Conservation (phyloP, 2,797 vertebrate genomes). For the Parambassis ranga region DNA sequence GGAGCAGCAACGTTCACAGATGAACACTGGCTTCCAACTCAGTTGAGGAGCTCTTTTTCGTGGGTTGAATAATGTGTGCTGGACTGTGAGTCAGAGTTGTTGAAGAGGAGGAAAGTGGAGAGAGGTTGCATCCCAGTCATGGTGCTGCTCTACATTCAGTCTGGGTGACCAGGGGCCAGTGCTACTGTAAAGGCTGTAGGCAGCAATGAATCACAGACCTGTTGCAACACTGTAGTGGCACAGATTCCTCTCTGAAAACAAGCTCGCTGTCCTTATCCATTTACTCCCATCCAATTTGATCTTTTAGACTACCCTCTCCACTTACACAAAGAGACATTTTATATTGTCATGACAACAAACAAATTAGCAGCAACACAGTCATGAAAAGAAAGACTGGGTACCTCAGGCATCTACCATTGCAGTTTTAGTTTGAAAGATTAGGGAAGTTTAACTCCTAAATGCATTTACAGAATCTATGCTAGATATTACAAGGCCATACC, state of each 20-base stretch:
- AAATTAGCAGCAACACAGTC: slow-evolving; percentile 18
- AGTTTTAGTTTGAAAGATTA: slow-evolving; percentile 3
- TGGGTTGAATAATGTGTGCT: slow-evolving; percentile 64
- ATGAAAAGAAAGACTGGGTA: not conserved
- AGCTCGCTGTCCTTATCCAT: not conserved
- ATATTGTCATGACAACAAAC: slow-evolving; percentile 49
- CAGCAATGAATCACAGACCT: slow-evolving; percentile 63
- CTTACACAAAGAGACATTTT: slow-evolving; percentile 10
- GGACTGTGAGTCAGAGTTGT: slow-evolving; percentile 71
- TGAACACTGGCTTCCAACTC: slow-evolving; percentile 23
- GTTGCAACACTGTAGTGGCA: slow-evolving; percentile 54
- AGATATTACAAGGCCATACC: not conserved
- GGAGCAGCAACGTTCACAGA: slow-evolving; percentile 17
- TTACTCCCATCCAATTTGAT: slow-evolving; percentile 5
- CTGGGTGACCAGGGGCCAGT: slow-evolving; percentile 55
- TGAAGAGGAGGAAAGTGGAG: slow-evolving; percentile 73
- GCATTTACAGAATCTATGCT: not conserved
- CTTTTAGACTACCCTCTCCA: slow-evolving; percentile 18
- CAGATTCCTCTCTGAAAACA: slow-evolving; percentile 32
- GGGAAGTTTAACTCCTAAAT: not conserved
- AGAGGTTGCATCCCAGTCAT: slow-evolving; percentile 73
- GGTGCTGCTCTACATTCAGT: slow-evolving; percentile 69
- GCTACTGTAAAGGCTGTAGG: slow-evolving; percentile 55
- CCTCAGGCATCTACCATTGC: not conserved
- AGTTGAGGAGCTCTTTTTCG: slow-evolving; percentile 47